These are phyloP conservation scores for Cepaea nemoralis DNA, from an alignment of 1,140 invertebrate genomes.

Conservation along the genomic window DNA sequence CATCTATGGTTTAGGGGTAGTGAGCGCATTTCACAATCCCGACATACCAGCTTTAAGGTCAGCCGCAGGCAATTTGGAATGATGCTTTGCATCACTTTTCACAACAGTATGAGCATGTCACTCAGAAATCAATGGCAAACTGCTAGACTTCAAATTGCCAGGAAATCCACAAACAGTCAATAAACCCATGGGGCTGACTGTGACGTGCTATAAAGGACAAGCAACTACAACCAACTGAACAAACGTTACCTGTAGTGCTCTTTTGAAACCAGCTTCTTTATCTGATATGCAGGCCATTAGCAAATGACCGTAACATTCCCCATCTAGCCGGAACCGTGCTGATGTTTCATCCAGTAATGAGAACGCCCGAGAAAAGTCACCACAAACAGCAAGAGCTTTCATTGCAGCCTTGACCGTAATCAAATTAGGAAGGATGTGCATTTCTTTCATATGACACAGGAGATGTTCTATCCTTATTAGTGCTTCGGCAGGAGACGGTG, in stretches of 20 bases:
- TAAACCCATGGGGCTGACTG: too few species aligned
- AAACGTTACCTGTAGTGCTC: constrained; percentile 78
- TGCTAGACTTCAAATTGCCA: too few species aligned
- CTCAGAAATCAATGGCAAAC: too few species aligned
- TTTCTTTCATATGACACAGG: constrained; percentile 79
- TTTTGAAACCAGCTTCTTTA: constrained; percentile 82
- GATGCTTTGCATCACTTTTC: too few species aligned
- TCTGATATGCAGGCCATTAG: constrained; percentile 86
- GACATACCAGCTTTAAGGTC: too few species aligned
- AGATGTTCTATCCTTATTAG: constrained; percentile 78
- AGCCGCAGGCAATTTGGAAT: too few species aligned
- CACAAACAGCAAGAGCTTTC: constrained; percentile 88
- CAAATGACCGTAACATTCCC: constrained; percentile 83
- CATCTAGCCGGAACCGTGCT: constrained; percentile 75
- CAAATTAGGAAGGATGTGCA: constrained; percentile 79
- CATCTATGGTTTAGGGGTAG: too few species aligned
- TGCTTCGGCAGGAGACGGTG: constrained; percentile 78
- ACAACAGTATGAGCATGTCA: too few species aligned
- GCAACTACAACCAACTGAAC: too few species aligned
- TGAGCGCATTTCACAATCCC: too few species aligned
- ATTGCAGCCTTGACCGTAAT: constrained; percentile 90
- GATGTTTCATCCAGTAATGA: constrained; percentile 86
- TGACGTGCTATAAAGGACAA: too few species aligned
- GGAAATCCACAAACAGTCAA: too few species aligned
- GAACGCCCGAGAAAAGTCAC: constrained; percentile 83